A percentile compares a stretch with the other conserved stretches of the same genome.
Evolutionary conservation across 2,888 invertebrate genomes (phyloP).

Genomic region (Diachrysia chrysitis): DNA sequence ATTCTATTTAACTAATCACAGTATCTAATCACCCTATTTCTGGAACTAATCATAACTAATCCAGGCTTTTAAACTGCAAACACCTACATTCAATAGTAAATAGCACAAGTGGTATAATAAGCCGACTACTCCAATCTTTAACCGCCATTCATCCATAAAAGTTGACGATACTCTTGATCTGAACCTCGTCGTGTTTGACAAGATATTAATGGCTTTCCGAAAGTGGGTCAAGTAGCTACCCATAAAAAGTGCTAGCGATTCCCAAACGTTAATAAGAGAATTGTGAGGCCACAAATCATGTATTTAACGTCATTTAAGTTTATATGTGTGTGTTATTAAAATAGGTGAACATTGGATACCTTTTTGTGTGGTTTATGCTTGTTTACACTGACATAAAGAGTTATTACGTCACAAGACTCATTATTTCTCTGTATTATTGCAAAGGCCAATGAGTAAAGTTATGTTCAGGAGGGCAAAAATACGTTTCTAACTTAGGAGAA

Average conservation of each 20-base stretch:
- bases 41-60: too few relatives aligned
- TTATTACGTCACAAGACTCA: too few relatives aligned
- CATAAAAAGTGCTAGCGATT: constrained; percentile 31
- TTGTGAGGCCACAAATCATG: constrained; percentile 14
- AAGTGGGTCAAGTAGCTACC: constrained; percentile 53
- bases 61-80: background rate
- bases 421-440: too few relatives aligned
- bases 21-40: too few relatives aligned
- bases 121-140: constrained; percentile 16
- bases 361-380: background rate
- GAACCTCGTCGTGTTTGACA: constrained; percentile 47
- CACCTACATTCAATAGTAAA: background rate
- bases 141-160: constrained; percentile 21
- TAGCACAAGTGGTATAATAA: background rate
- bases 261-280: constrained; percentile 18
- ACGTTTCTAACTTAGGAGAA: too few relatives aligned
- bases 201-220: constrained; percentile 49
- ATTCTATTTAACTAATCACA: too few relatives aligned
- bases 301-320: background rate
- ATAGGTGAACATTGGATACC: background rate
- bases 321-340: too few relatives aligned
- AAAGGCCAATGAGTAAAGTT: too few relatives aligned
- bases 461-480: too few relatives aligned
- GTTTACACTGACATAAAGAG: too few relatives aligned
- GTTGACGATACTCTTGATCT: constrained; percentile 26